Base-by-base conservation (phyloP, 2,113 vertebrate species). In the Trogon surrucura region DNA sequence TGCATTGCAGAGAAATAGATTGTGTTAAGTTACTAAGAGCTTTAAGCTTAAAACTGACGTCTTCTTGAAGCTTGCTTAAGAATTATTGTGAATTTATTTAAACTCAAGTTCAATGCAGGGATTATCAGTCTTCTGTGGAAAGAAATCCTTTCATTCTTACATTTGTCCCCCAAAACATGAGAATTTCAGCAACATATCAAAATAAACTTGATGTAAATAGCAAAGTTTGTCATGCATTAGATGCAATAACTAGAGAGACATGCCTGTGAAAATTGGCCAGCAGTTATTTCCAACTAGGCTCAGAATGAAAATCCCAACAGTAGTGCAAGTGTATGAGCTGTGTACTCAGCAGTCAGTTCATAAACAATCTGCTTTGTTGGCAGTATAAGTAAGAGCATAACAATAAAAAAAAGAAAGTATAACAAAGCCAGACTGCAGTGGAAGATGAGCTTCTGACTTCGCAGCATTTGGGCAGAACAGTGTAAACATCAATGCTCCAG, bases 341-440 rank as follows among this genome's bases (percentile, higher is more conserved):
- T 91, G 61, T 79, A 75, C 30, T 84, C 23, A 60, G 70, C 62
- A 80, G 58, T 10, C 29, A 85, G 64, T 82, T 80, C 66, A 94
- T 64, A 82, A 93, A 81, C 67, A 88, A 85, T 85, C 70, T 91
- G 58, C 53, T 95, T 82, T 91, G 22, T 61, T 94, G 87, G 64
- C 72, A 91, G n/a, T 67, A 32, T 75, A 80, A 81, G 11, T 71
- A 95, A 53, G 12, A 90, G 15, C 44, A 79, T 45, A 78, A 66
- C 9, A 90, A 61, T n/a, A 36, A 71, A 34, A 69, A 26, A 57
- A 38, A 69, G 50, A 48, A 45, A 7, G 13, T 30, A 32, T 30
- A 32, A 41, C 57, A 85, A 91, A 88, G n/a, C 12, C 51, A 93
- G 38, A 51, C 41, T 91, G 34, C 22, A 51, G 41, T 45, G 23